Conservation (phyloP, 2,888 invertebrate species). For the Mactromeris polynyma region DNA sequence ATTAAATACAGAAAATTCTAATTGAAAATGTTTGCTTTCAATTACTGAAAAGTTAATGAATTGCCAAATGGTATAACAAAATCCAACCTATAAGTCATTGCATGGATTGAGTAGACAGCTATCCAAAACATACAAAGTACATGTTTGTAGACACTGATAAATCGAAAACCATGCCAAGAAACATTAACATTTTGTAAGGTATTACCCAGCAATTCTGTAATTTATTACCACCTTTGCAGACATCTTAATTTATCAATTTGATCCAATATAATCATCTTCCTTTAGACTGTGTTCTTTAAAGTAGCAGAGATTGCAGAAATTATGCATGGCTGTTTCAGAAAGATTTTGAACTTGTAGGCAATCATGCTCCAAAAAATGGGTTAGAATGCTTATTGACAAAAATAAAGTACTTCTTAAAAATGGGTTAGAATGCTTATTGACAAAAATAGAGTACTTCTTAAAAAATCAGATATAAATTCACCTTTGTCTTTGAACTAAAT, state of each 20-base stretch:
- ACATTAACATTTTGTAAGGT: not conserved
- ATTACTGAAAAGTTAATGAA: not conserved
- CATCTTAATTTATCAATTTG: conserved; percentile 8
- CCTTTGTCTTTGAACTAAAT: too few species aligned
- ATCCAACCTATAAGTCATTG: not conserved
- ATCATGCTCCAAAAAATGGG: too few species aligned
- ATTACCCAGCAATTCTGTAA: not conserved
- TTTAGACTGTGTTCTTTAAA: not conserved
- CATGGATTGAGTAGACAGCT: not conserved
- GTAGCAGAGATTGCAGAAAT: not conserved
- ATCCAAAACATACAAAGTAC: not conserved
- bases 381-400: too few species aligned
- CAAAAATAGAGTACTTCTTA: too few species aligned
- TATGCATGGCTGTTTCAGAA: not conserved
- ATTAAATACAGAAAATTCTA: not conserved
- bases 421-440: too few species aligned
- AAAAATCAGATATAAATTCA: too few species aligned
- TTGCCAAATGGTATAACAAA: not conserved
- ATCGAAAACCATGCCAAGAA: not conserved
- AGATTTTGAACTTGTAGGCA: too few species aligned
- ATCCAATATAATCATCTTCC: not conserved
- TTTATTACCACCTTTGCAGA: not conserved
- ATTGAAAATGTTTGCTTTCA: conserved; percentile 15
- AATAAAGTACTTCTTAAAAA: too few species aligned
- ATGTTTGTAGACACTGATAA: not conserved